Base-by-base conservation (phyloP, 2,797 vertebrate genomes). In the Sebastes vulpes region DNA sequence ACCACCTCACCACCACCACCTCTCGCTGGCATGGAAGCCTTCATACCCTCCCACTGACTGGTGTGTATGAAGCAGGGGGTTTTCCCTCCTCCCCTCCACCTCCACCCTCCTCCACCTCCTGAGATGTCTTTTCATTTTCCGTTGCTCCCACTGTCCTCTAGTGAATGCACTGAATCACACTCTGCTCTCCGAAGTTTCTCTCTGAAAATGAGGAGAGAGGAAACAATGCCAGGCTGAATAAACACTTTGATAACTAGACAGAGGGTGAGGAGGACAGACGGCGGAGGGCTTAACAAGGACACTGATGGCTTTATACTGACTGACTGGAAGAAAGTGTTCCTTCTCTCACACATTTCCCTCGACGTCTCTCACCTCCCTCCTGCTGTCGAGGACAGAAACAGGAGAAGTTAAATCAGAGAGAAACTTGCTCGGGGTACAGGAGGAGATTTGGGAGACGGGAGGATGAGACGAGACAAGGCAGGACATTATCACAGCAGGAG, bases 191-290 rank as follows among this genome's bases (percentile, higher is more conserved):
- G 71, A 88, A 88, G 78, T 82, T 82, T 86, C 83, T 75, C 87
- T 83, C 80, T 75, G 86, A 83, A 90, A 92, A 82, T 1, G 73
- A 92, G 85, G 72, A 83, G 90, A 58, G 80, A 70, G 79, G 86
- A 92, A 81, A 94, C 91, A 93, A 94, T 90, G 89, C 82, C 88
- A 87, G 91, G 74, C 89, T 92, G 92, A 92, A 93, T 90, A 89
- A 93, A 92, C 92, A 92, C 90, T 92, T 75, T 79, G 92, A 92
- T 92, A 84, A 92, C 77, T 66, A 85, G 91, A 90, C 93, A 79
- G 92, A 91, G 89, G 88, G 90, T 85, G 90, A 92, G 90, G 87
- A 91, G 89, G 88, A 94, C 91, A 90, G 92, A 92, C 89, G 86
- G 88, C 77, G 31, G 78, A 53, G 60, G 69, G 85, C 86, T 82